Percentiles rank a stretch among this genome's conserved stretches.
phyloP scores from a whole-genome alignment of 2,797 vertebrate species.

The Coregonus sp. region DNA sequence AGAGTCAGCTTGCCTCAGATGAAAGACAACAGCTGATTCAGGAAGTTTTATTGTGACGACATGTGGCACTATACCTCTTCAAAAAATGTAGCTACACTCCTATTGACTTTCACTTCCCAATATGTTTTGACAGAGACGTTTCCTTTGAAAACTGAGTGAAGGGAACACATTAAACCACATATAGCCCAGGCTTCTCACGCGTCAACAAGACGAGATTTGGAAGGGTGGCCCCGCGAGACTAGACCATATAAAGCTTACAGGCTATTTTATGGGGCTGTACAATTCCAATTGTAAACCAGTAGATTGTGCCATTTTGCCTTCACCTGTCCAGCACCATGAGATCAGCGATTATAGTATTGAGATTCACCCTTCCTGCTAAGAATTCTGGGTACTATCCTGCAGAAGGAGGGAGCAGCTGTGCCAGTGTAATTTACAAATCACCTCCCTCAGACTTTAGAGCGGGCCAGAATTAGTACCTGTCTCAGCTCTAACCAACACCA shows the following conservation, averaged over 20 bases:
- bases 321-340: neutral
- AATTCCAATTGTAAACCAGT: neutral
- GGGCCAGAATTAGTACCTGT: conserved; percentile 68
- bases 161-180: neutral
- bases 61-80: neutral
- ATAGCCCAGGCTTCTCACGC: neutral
- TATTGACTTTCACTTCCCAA: neutral
- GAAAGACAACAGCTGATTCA: neutral
- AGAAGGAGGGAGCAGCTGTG: conserved; percentile 61
- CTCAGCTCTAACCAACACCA: conserved; percentile 53
- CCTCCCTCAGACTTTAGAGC: conserved; percentile 63
- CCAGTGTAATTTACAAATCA: conserved; percentile 42
- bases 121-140: neutral
- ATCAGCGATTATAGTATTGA: neutral
- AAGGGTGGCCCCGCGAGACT: neutral
- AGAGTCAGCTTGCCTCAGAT: neutral
- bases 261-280: neutral
- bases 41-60: neutral
- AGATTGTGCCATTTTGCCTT: neutral
- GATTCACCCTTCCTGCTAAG: neutral
- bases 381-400: conserved; percentile 41
- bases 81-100: neutral
- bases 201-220: neutral
- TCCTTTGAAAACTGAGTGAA: neutral
- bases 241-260: neutral